Percentiles rank a stretch among this genome's conserved stretches.
phyloP scores from a whole-genome alignment of 2,888 invertebrate genomes.

The Molorchus minor region DNA sequence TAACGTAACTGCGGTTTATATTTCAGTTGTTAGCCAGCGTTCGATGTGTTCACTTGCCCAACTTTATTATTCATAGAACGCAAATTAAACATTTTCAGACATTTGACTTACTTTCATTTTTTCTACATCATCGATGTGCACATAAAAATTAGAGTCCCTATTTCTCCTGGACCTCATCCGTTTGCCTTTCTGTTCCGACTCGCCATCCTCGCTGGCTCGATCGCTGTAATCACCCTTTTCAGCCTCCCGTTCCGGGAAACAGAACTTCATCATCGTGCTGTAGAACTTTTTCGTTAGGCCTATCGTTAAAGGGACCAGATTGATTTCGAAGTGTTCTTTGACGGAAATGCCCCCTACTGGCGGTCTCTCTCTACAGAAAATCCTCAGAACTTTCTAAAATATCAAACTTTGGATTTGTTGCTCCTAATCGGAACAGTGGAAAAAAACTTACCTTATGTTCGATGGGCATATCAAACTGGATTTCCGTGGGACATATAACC shows the following conservation, averaged over 20 bases:
- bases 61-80: no score
- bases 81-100: no score
- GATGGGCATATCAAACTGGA: constrained; percentile 87
- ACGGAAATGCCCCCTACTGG: constrained; percentile 99
- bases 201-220: constrained; percentile 68
- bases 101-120: constrained; percentile 90
- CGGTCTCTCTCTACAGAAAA: constrained; percentile 94
- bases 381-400: constrained; percentile 80
- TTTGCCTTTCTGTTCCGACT: constrained; percentile 61
- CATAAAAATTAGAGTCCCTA: constrained; percentile 90
- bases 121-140: constrained; percentile 94
- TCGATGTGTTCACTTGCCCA: no score
- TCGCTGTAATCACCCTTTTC: constrained; percentile 78
- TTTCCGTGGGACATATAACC: constrained; percentile 80
- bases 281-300: constrained; percentile 96
- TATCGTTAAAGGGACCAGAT: constrained; percentile 92
- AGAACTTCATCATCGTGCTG: constrained; percentile 96
- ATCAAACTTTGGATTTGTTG: not conserved
- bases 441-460: constrained; percentile 74
- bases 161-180: constrained; percentile 65
- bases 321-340: constrained; percentile 99
- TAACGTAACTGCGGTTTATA: no score
- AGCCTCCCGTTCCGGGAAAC: constrained; percentile 93
- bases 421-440: constrained; percentile 23
- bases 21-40: no score